Evolutionary conservation across 2,888 invertebrate species (phyloP).

Genomic region (Heliconius cydno): DNA sequence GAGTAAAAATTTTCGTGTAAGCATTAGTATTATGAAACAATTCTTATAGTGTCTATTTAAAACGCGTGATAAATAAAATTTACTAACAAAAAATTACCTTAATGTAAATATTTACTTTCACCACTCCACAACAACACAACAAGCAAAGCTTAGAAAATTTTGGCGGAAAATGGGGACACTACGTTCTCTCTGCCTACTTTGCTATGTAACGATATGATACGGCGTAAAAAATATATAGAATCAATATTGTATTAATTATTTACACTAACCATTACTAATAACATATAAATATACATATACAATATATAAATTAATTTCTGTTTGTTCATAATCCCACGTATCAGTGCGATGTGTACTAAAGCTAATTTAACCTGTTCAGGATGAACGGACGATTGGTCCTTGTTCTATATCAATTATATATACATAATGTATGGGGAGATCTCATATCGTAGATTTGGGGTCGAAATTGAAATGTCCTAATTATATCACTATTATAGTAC

Average conservation of each 20-base stretch:
- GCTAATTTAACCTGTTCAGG: slow-evolving; percentile 11
- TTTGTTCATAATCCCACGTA: slow-evolving; percentile 1
- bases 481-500: background rate
- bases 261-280: too few species aligned
- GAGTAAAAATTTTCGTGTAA: too few species aligned
- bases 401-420: background rate
- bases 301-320: slow-evolving; percentile 4
- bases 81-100: too few species aligned
- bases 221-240: too few species aligned
- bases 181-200: background rate
- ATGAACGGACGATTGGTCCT: slow-evolving; percentile 17
- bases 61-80: too few species aligned
- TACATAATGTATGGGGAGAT: background rate
- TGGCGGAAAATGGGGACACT: background rate
- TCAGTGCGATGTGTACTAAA: slow-evolving; percentile 1
- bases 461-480: background rate
- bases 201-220: too few species aligned
- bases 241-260: too few species aligned
- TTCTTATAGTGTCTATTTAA: too few species aligned
- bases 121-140: too few species aligned
- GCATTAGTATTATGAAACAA: too few species aligned
- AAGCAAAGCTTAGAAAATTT: background rate
- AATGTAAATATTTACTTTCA: too few species aligned
- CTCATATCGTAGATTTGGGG: background rate
- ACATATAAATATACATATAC: too few species aligned